These are phyloP conservation scores for Liopterus haemorrhoidalis DNA, from an alignment of 2,888 invertebrate genomes.

Conservation along the genomic window DNA sequence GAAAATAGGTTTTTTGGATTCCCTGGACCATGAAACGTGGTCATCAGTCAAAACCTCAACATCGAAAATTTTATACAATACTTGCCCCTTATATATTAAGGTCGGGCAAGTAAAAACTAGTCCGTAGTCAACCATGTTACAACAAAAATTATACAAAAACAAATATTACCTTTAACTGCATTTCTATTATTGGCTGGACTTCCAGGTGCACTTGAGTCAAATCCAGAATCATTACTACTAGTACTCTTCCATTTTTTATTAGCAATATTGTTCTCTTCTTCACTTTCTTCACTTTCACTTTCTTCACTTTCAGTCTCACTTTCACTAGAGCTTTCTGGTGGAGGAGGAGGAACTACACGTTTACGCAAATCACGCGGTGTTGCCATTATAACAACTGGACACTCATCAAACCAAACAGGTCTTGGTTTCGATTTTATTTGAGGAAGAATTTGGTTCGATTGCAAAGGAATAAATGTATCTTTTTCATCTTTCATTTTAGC, in stretches of 20 bases:
- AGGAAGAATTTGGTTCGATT: slow-evolving; percentile 42
- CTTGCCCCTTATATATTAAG: no score
- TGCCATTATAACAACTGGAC: slow-evolving; percentile 43
- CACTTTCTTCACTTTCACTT: slow-evolving; percentile 29
- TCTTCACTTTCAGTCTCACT: slow-evolving; percentile 33
- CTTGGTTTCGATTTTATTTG: slow-evolving; percentile 41
- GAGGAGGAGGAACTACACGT: slow-evolving; percentile 30
- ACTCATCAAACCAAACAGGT: slow-evolving; percentile 42
- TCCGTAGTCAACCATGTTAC: no score
- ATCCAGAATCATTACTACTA: slow-evolving; percentile 79
- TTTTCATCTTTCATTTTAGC: slow-evolving; percentile 16
- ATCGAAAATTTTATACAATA: no score
- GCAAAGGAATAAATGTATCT: slow-evolving; percentile 43
- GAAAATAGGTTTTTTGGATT: no score
- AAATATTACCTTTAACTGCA: slow-evolving; percentile 51
- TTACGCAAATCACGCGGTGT: slow-evolving; percentile 43
- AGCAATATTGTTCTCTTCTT: slow-evolving; percentile 45
- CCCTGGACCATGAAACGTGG: no score
- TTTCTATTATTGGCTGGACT: slow-evolving; percentile 58
- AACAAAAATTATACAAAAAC: no score
- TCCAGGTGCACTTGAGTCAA: slow-evolving; percentile 63
- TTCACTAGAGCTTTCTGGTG: slow-evolving; percentile 34
- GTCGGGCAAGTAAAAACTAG: no score
- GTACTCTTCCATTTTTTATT: slow-evolving; percentile 57
- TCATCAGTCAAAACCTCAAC: no score